Evolutionary conservation across 1,140 invertebrate species (phyloP).

Genomic region (Saccostrea glomerata): DNA sequence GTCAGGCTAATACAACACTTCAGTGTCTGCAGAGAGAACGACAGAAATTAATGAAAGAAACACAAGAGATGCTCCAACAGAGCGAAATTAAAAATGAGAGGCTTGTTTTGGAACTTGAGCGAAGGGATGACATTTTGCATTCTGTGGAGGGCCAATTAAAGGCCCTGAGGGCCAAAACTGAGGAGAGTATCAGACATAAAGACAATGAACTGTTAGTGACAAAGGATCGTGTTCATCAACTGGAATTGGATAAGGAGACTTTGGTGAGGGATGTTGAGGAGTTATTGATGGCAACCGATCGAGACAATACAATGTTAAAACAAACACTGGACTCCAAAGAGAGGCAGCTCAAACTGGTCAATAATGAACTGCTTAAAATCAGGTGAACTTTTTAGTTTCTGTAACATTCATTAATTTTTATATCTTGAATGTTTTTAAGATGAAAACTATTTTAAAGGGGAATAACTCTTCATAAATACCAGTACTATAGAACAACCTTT

Average conservation of each 20-base stretch:
- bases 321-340: background rate
- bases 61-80: background rate
- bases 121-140: slow-evolving; percentile 16
- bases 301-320: slow-evolving; percentile 56
- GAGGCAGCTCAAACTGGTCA: slow-evolving; percentile 18
- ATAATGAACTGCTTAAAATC: slow-evolving; percentile 28
- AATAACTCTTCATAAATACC: too few relatives aligned
- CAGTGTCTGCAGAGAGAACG: slow-evolving; percentile 4
- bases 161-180: background rate
- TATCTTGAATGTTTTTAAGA: too few relatives aligned
- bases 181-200: slow-evolving; percentile 32
- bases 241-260: slow-evolving; percentile 54
- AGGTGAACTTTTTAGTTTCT: background rate
- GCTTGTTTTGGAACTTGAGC: background rate
- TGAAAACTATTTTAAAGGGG: too few relatives aligned
- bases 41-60: slow-evolving; percentile 44
- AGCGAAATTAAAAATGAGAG: slow-evolving; percentile 25
- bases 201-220: slow-evolving; percentile 46
- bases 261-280: slow-evolving; percentile 56
- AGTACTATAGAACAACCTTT: too few relatives aligned
- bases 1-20: background rate
- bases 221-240: slow-evolving; percentile 43
- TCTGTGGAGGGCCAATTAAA: background rate
- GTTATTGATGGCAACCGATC: slow-evolving; percentile 51
- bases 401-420: too few relatives aligned